phyloP scores from a whole-genome alignment of 2,113 vertebrate species.

The Dryoscopus gambensis region DNA sequence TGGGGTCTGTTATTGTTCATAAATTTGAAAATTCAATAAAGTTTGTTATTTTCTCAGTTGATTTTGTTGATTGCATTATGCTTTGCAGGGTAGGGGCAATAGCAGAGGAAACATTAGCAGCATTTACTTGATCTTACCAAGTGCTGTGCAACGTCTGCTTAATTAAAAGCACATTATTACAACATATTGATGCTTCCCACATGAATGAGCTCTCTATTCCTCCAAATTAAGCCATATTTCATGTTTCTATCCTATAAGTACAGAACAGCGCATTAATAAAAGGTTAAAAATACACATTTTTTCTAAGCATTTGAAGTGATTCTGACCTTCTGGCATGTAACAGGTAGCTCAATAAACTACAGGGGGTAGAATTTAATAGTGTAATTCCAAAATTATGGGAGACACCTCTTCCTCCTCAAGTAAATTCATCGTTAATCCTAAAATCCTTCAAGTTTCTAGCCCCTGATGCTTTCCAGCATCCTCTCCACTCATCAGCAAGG shows the following conservation, averaged over 20 bases:
- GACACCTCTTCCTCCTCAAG: not conserved
- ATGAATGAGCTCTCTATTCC: slow-evolving; percentile 7
- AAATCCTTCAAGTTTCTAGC: not conserved
- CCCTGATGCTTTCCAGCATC: not conserved
- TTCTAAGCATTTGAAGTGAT: not conserved
- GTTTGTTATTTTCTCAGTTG: not conserved
- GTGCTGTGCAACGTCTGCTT: not conserved
- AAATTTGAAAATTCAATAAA: not conserved
- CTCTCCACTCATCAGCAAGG: not conserved
- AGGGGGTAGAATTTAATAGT: not conserved
- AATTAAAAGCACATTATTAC: slow-evolving; percentile 50
- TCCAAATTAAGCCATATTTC: slow-evolving; percentile 6
- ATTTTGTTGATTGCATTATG: not conserved
- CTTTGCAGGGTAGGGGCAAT: not conserved
- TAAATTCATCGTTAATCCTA: not conserved
- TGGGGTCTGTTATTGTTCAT: not conserved
- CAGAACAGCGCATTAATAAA: not conserved
- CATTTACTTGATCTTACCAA: slow-evolving; percentile 16
- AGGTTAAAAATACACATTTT: not conserved
- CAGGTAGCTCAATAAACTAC: not conserved
- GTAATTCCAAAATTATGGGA: not conserved
- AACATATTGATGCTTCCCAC: slow-evolving; percentile 27
- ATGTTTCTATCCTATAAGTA: not conserved
- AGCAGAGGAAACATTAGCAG: not conserved
- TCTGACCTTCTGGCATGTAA: not conserved